Evolutionary conservation across 2,888 invertebrate species (phyloP).

Genomic region (Alentia gelatinosa): DNA sequence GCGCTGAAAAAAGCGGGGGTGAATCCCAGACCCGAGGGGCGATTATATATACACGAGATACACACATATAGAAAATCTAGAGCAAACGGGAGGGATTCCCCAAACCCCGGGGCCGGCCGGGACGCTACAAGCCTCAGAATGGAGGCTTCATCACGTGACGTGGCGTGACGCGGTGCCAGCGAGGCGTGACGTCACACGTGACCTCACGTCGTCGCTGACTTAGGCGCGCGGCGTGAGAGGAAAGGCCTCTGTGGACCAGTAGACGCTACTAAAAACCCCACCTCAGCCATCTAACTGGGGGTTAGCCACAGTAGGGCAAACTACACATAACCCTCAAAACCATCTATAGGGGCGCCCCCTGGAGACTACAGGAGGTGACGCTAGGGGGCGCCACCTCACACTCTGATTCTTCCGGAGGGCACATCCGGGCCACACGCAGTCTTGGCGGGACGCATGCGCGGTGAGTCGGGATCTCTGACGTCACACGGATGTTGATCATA

Average conservation of each 20-base stretch:
- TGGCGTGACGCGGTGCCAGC: not conserved
- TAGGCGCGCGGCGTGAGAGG: not conserved
- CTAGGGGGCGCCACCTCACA: slow-evolving; percentile 21
- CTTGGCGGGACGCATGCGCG: not conserved
- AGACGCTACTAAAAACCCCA: not conserved
- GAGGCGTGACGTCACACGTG: not conserved
- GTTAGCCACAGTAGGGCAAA: slow-evolving; percentile 46
- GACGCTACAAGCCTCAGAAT: not conserved
- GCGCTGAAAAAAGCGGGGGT: not conserved
- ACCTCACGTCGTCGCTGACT: not conserved
- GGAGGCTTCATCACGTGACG: not conserved
- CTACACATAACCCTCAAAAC: slow-evolving; percentile 38
- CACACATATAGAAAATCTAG: not conserved
- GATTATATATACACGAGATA: no score
- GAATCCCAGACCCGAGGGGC: no score
- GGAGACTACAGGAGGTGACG: slow-evolving; percentile 33
- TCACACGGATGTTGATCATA: not conserved
- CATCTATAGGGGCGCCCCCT: not conserved
- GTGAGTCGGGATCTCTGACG: not conserved
- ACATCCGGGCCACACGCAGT: slow-evolving; percentile 42
- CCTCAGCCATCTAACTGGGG: slow-evolving; percentile 25
- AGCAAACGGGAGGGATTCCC: no score
- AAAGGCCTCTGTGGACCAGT: slow-evolving; percentile 21
- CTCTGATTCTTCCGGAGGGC: slow-evolving; percentile 8
- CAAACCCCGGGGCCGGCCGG: not conserved